A percentile compares a stretch with the other conserved stretches of the same genome.
phyloP scores from a whole-genome alignment of 2,888 invertebrate genomes.

The Zygogramma bicolorata region DNA sequence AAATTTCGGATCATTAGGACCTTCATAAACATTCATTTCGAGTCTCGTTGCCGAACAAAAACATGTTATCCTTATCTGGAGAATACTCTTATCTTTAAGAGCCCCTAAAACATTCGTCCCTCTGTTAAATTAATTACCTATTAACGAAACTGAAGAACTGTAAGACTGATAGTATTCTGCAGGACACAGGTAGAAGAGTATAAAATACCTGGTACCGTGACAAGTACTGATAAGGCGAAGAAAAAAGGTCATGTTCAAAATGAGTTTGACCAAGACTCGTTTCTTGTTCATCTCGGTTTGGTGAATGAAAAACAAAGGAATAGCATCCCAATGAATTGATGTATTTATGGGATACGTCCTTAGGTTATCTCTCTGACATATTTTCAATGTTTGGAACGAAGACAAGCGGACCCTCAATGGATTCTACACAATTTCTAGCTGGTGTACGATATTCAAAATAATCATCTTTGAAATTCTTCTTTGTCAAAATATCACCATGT shows the following conservation, averaged over 20 bases:
- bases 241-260: slow-evolving; percentile 32
- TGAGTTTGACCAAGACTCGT: slow-evolving; percentile 28
- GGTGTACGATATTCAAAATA: too few relatives aligned
- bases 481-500: too few relatives aligned
- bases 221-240: slow-evolving; percentile 32
- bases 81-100: slow-evolving; percentile 47
- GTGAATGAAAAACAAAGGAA: not conserved
- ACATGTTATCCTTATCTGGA: slow-evolving; percentile 45
- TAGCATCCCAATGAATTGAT: too few relatives aligned
- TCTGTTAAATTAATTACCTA: slow-evolving; percentile 53
- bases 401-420: too few relatives aligned
- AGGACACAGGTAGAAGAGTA: slow-evolving; percentile 45
- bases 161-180: slow-evolving; percentile 45
- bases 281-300: not conserved
- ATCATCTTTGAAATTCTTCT: too few relatives aligned
- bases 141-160: slow-evolving; percentile 47
- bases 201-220: slow-evolving; percentile 36
- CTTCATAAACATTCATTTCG: slow-evolving; percentile 45
- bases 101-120: slow-evolving; percentile 49
- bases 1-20: slow-evolving; percentile 38
- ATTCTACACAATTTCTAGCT: too few relatives aligned
- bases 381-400: too few relatives aligned
- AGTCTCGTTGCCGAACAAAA: slow-evolving; percentile 42
- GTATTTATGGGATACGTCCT: too few relatives aligned
- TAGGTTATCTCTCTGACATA: too few relatives aligned